Evolutionary conservation across 2,113 vertebrate species (phyloP).

Genomic region (Seriola dumerili): DNA sequence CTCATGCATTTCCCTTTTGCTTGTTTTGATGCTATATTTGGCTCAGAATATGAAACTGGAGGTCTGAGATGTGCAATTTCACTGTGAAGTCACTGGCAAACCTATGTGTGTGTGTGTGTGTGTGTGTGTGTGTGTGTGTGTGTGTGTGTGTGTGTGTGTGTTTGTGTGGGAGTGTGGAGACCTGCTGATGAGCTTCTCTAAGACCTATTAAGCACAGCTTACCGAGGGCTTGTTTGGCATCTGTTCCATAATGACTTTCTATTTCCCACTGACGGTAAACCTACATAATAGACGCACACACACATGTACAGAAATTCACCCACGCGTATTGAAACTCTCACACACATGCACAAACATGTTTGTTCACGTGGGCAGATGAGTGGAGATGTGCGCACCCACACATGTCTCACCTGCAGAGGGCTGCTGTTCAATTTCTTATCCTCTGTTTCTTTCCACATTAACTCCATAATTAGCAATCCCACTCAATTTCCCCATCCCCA

Average conservation of each 20-base stretch:
- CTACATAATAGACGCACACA: constrained; percentile 34
- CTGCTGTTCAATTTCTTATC: constrained; percentile 47
- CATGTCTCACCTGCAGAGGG: constrained; percentile 50
- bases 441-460: constrained; percentile 65
- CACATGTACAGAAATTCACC: neutral
- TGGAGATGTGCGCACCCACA: constrained; percentile 16
- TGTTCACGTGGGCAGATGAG: neutral
- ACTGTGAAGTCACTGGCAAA: constrained; percentile 25
- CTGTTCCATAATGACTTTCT: constrained; percentile 62
- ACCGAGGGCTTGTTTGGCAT: constrained; percentile 46
- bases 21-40: constrained; percentile 9
- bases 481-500: constrained; percentile 58
- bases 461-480: constrained; percentile 68
- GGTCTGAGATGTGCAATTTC: constrained; percentile 28
- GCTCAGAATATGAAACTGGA: constrained; percentile 17
- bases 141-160: constrained; percentile 36
- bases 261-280: constrained; percentile 30
- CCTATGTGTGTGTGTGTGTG: constrained; percentile 26
- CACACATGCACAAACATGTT: neutral
- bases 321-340: neutral
- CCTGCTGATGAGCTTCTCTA: constrained; percentile 61
- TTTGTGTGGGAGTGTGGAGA: constrained; percentile 51
- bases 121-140: constrained; percentile 37
- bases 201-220: constrained; percentile 55
- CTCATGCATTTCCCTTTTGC: neutral